A percentile compares a stretch with the other conserved stretches of the same genome.
Evolutionary conservation across 2,888 invertebrate genomes (phyloP).

Genomic region (Melanostoma mellinum): DNA sequence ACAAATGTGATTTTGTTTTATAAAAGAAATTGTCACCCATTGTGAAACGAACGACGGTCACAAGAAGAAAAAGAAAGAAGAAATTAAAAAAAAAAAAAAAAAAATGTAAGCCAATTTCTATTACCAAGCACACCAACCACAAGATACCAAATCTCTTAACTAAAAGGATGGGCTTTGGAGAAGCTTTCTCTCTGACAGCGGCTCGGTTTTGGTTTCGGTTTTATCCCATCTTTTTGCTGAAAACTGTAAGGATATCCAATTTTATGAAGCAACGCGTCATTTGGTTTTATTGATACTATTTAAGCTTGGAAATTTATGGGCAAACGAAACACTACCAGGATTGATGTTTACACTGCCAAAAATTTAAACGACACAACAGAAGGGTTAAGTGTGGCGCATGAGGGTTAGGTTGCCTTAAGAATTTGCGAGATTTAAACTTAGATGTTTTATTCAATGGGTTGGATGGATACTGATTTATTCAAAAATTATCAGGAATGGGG

Average conservation of each 20-base stretch:
- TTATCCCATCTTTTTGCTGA: constrained; percentile 37
- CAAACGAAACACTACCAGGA: constrained; percentile 38
- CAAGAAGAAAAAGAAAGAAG: constrained; percentile 12
- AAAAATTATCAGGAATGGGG: constrained; percentile 55
- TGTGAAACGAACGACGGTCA: constrained; percentile 23
- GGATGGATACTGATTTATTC: constrained; percentile 66
- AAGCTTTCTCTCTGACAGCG: background rate
- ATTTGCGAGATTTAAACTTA: constrained; percentile 58
- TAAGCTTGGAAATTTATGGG: constrained; percentile 48
- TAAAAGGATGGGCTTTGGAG: background rate
- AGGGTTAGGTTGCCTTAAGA: constrained; percentile 14
- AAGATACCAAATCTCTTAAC: constrained; percentile 26
- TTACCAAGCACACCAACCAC: constrained; percentile 22
- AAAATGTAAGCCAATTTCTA: constrained; percentile 41
- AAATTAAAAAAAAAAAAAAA: constrained; percentile 14
- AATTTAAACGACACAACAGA: constrained; percentile 38
- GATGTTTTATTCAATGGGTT: constrained; percentile 63
- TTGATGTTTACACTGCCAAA: constrained; percentile 56
- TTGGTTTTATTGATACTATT: constrained; percentile 71
- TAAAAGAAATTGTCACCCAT: constrained; percentile 60
- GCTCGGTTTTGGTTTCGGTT: constrained; percentile 4
- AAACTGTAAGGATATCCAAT: constrained; percentile 54
- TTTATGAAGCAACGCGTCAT: constrained; percentile 67
- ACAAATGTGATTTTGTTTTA: constrained; percentile 62
- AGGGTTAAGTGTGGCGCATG: constrained; percentile 11